phyloP scores from a whole-genome alignment of 2,797 vertebrate genomes.

The Gymnothorax reevesii region DNA sequence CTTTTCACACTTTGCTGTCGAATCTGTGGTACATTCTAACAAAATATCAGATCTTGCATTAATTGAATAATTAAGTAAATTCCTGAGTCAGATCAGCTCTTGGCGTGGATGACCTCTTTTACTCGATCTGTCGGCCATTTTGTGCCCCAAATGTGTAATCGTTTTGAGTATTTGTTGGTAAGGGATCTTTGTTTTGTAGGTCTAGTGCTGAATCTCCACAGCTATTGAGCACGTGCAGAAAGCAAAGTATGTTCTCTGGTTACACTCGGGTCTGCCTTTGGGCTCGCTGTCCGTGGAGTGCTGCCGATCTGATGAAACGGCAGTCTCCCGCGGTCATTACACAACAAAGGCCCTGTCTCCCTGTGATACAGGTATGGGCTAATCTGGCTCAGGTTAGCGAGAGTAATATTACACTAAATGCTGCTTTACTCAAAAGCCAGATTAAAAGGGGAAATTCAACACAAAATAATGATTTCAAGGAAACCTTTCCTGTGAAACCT shows the following conservation, averaged over 20 bases:
- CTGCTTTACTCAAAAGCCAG: neutral
- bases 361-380: neutral
- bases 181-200: neutral
- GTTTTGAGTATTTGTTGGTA: neutral
- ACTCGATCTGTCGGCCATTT: neutral
- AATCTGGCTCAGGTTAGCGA: constrained; percentile 28
- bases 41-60: neutral
- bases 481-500: neutral
- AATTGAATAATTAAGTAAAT: neutral
- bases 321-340: constrained; percentile 38
- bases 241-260: neutral
- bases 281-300: constrained; percentile 62
- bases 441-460: neutral
- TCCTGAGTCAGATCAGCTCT: neutral
- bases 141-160: neutral
- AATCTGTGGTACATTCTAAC: neutral
- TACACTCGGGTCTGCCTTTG: constrained; percentile 41
- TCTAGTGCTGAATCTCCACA: neutral
- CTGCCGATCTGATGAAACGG: constrained; percentile 59
- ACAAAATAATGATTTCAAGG: neutral
- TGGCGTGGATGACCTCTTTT: neutral
- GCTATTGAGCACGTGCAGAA: neutral
- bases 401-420: neutral
- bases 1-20: neutral
- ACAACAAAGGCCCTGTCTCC: constrained; percentile 35